Percentiles rank a stretch among this genome's conserved stretches.
These are phyloP conservation scores for Melanotaenia pygmaea DNA, from an alignment of 2,797 vertebrate genomes.

Conservation along the genomic window DNA sequence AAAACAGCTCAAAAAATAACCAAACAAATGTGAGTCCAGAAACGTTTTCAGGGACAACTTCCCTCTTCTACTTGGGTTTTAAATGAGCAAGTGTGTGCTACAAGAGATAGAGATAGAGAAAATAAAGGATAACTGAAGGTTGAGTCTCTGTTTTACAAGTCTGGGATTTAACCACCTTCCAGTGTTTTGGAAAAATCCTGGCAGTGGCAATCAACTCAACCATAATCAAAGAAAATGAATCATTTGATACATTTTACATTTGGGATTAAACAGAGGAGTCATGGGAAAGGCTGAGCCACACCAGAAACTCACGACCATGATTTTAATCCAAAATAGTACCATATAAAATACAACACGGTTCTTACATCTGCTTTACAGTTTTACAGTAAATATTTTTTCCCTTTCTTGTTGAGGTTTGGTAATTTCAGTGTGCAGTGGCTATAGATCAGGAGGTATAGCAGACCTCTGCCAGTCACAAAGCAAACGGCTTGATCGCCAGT, in stretches of 20 bases:
- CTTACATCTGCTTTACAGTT: background rate
- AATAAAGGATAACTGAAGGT: background rate
- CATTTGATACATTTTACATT: background rate
- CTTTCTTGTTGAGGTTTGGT: background rate
- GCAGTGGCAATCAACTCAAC: background rate
- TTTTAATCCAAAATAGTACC: background rate
- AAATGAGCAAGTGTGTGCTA: background rate
- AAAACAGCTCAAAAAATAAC: background rate
- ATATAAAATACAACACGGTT: background rate
- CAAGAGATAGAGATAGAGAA: background rate
- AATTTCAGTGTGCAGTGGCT: background rate
- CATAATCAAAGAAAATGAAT: background rate
- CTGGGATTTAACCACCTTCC: background rate
- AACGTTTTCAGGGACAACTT: background rate
- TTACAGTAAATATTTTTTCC: background rate
- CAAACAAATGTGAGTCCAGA: background rate
- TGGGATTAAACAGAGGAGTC: background rate
- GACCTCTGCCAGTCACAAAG: background rate
- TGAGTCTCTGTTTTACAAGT: background rate
- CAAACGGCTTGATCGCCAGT: background rate
- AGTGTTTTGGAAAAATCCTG: background rate
- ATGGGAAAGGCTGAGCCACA: background rate
- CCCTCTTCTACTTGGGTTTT: background rate
- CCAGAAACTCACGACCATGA: background rate
- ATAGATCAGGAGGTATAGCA: background rate